Conservation (phyloP, 2,888 invertebrate species). For the Amiota mariae region DNA sequence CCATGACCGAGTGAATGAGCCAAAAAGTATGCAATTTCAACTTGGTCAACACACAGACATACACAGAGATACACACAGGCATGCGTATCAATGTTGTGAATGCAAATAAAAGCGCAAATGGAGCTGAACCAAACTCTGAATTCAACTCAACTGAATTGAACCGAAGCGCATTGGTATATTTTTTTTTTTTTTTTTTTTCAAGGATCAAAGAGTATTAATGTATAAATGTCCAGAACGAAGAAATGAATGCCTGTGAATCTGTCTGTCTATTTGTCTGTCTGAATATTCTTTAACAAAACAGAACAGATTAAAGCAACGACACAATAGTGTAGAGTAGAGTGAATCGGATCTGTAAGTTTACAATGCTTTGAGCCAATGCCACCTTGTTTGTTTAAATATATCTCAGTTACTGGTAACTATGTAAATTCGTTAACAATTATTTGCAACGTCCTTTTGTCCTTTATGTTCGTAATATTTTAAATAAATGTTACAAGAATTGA, state of each 20-base stretch:
- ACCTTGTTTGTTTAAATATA: conserved; percentile 4
- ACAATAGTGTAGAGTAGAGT: too few relatives aligned
- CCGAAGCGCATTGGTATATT: not conserved
- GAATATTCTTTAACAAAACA: too few relatives aligned
- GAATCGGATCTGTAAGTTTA: too few relatives aligned
- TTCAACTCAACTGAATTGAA: not conserved
- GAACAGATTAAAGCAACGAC: too few relatives aligned
- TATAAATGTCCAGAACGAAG: too few relatives aligned
- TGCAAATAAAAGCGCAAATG: conserved; percentile 8
- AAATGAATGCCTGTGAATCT: too few relatives aligned
- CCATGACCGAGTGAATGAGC: not conserved
- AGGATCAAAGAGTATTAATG: too few relatives aligned
- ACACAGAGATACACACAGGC: not conserved
- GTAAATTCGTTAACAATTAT: conserved; percentile 16
- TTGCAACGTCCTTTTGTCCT: not conserved
- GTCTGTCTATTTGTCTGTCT: too few relatives aligned
- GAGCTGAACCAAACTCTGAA: not conserved
- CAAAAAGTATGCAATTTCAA: conserved; percentile 14
- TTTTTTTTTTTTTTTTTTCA: too few relatives aligned
- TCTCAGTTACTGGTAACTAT: conserved; percentile 6
- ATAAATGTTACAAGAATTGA: too few relatives aligned
- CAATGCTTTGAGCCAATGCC: too few relatives aligned
- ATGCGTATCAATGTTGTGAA: too few relatives aligned
- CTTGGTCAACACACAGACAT: not conserved
- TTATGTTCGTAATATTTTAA: not conserved